A percentile compares a stretch with the other conserved stretches of the same genome.
Conservation (phyloP, 1,140 invertebrate genomes). For the Drosophila sechellia region DNA sequence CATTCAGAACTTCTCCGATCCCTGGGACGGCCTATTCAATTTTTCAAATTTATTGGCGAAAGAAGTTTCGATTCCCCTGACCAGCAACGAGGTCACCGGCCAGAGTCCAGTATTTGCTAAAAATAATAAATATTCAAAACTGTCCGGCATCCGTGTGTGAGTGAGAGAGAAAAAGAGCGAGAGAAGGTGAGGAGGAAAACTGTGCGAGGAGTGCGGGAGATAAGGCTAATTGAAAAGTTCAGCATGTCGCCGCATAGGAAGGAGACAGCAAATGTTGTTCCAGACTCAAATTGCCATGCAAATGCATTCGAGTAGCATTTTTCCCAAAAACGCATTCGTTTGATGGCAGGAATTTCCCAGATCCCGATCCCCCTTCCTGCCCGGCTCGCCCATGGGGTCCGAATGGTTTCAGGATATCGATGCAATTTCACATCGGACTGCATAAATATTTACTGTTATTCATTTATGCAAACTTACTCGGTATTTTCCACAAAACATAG, state of each 20-base stretch:
- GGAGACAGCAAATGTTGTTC: conserved; percentile 36
- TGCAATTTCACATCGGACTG: conserved; percentile 62
- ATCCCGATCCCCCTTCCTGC: not conserved
- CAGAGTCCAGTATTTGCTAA: conserved; percentile 25
- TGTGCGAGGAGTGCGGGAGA: conserved; percentile 13
- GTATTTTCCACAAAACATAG: conserved; percentile 28
- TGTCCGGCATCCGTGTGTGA: conserved; percentile 13
- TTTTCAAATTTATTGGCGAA: conserved; percentile 24
- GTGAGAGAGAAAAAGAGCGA: not conserved
- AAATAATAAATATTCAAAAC: conserved; percentile 48
- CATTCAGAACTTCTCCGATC: conserved; percentile 16
- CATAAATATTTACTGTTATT: conserved; percentile 74
- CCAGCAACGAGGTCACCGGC: conserved; percentile 10
- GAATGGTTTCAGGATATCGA: conserved; percentile 52
- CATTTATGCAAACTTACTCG: conserved; percentile 66
- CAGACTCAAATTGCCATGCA: conserved; percentile 48
- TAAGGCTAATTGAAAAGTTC: conserved; percentile 50
- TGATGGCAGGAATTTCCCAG: conserved; percentile 24
- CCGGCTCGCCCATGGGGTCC: conserved; percentile 20
- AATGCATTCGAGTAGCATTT: conserved; percentile 44
- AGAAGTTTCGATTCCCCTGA: not conserved
- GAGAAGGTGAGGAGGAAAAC: not conserved
- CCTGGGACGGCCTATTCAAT: conserved; percentile 36
- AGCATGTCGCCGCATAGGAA: conserved; percentile 21
- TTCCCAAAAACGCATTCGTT: conserved; percentile 40